Conservation (phyloP, 1,140 invertebrate species). For the Papilio aristodemus region DNA sequence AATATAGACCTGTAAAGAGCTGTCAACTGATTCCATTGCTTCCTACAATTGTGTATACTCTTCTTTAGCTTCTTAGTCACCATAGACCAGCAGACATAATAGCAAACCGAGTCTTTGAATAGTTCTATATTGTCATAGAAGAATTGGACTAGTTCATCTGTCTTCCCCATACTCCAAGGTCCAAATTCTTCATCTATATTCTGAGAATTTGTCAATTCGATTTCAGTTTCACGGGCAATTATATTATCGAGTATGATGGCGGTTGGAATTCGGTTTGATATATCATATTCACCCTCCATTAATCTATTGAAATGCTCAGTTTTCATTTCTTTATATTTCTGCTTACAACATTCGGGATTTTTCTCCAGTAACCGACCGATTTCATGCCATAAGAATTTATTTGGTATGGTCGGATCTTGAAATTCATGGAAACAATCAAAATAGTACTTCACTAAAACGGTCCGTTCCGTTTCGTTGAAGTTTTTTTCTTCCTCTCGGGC, state of each 20-base stretch:
- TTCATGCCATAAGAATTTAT: constrained; percentile 69
- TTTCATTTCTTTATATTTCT: constrained; percentile 59
- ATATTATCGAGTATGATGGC: constrained; percentile 67
- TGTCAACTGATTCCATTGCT: constrained; percentile 61
- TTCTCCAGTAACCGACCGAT: constrained; percentile 65
- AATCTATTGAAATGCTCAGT: constrained; percentile 55
- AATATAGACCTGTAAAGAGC: constrained; percentile 61
- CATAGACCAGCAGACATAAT: constrained; percentile 63
- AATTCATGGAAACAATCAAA: constrained; percentile 73
- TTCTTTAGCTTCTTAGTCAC: constrained; percentile 52
- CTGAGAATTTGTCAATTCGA: constrained; percentile 44
- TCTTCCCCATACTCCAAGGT: constrained; percentile 51
- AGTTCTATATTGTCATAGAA: constrained; percentile 68
- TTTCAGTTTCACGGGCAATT: constrained; percentile 59
- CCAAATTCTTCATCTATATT: constrained; percentile 37
- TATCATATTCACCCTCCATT: constrained; percentile 52
- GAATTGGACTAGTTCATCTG: constrained; percentile 65
- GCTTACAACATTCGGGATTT: constrained; percentile 53
- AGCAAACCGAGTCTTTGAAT: constrained; percentile 67
- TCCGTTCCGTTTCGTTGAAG: constrained; percentile 51
- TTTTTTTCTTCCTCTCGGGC: constrained; percentile 36
- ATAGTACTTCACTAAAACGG: constrained; percentile 65
- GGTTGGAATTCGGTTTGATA: constrained; percentile 50
- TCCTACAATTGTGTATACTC: constrained; percentile 48
- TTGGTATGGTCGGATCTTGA: constrained; percentile 64